A percentile compares a stretch with the other conserved stretches of the same genome.
These are phyloP conservation scores for Sebastes hopkinsi DNA, from an alignment of 2,797 vertebrate species.

Conservation along the genomic window DNA sequence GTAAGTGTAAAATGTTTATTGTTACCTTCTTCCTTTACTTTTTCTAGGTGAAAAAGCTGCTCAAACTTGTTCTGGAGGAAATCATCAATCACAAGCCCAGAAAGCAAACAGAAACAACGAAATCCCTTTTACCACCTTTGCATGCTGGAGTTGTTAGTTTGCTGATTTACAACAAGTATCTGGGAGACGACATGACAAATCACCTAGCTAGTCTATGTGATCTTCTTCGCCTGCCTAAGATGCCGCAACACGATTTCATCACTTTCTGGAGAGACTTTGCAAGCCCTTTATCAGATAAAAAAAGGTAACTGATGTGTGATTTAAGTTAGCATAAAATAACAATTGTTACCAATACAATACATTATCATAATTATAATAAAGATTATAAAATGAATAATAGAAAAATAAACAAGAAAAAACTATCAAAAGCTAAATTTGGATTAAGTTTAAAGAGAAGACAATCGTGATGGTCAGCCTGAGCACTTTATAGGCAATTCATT, in stretches of 20 bases:
- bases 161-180: not conserved
- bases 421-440: fast-evolving
- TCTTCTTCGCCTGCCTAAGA: not conserved
- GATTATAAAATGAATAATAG: not conserved
- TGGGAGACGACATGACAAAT: fast-evolving
- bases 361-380: not conserved
- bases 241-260: fast-evolving
- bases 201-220: constrained; percentile 13
- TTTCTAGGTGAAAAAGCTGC: constrained; percentile 7
- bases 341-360: not conserved
- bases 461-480: no score
- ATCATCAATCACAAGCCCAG: not conserved
- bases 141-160: constrained; percentile 24
- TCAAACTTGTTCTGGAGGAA: not conserved
- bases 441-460: not conserved
- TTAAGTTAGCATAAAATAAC: not conserved
- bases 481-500: not conserved
- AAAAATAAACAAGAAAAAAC: not conserved
- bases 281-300: not conserved
- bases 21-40: not conserved
- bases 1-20: not conserved
- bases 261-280: constrained; percentile 1
- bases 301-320: not conserved
- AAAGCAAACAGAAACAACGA: not conserved
- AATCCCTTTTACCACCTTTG: not conserved